A percentile compares a stretch with the other conserved stretches of the same genome.
Conservation (phyloP, 2,113 vertebrate species). For the Rhinoderma darwinii region DNA sequence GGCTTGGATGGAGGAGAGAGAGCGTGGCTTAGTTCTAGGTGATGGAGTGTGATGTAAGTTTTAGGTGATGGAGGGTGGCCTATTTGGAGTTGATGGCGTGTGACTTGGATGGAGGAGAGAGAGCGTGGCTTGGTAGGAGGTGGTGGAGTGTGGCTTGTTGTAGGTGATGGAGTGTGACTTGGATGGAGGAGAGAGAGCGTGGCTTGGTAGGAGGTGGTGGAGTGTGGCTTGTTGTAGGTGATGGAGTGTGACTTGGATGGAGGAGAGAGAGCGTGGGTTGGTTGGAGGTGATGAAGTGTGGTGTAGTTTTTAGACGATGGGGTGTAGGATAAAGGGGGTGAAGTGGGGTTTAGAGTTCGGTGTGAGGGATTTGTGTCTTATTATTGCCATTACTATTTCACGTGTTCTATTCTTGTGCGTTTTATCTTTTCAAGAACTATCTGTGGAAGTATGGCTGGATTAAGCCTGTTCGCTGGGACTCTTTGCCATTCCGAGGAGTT, state of each 20-base stretch:
- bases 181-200: no score
- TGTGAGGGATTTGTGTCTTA: not conserved
- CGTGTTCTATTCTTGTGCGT: not conserved
- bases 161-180: not conserved
- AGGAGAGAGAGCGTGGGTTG: not conserved
- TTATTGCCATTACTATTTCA: not conserved
- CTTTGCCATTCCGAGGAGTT: not conserved
- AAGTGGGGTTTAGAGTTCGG: no score
- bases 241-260: not conserved
- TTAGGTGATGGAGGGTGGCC: no score
- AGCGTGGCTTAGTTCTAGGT: no score
- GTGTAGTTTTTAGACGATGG: not conserved
- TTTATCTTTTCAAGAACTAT: constrained; percentile 25
- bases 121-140: no score
- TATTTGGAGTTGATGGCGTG: no score
- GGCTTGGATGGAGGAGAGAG: no score
- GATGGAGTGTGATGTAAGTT: no score
- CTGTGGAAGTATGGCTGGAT: constrained; percentile 58
- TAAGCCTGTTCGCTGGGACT: constrained; percentile 50
- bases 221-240: not conserved
- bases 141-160: no score
- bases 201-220: not conserved
- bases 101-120: no score
- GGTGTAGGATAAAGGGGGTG: no score
- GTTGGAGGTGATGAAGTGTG: not conserved